Base-by-base conservation (phyloP, 2,888 invertebrate genomes). In the Campoletis raptor region DNA sequence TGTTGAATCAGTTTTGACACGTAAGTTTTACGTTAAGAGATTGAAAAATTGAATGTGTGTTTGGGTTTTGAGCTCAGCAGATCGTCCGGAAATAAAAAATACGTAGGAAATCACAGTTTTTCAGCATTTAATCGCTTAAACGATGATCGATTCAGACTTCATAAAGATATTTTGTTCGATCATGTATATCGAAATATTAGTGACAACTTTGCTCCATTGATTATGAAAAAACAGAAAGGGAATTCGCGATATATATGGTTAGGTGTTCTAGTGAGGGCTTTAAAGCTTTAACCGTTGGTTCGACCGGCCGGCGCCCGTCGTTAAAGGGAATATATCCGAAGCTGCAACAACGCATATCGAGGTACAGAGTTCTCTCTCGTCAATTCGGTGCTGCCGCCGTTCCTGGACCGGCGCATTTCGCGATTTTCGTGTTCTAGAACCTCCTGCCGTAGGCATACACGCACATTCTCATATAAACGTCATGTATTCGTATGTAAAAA, bases 261-360 rank as follows among this genome's bases (percentile, higher is more conserved):
- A 42, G 48, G 73, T 36, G 24, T 70, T 52, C 74, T 15, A 57
- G 36, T 67, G 67, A 66, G 81, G 24, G 84, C 86, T 89, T 88
- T 84, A 84, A 87, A 84, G 83, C 85, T 86, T 83, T 86, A 86
- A 86, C 76, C 86, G 77, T 54, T 72, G 77, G 81, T 48, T 79
- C 78, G 89, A 87, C 92, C 91, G 91, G 91, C 91, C 92, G 92
- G 92, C 91, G 92, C 91, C 91, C 91, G 86, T 90, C 89, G 88
- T 92, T 92, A 92, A 92, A 92, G 92, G 90, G 92, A 92, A 92
- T 92, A 90, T 91, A 89, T 86, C 89, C 86, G 85, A 88, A 88
- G 87, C 86, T 66, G 57, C 48, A 73, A 21, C 15, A 78, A 48
- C 77, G 70, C 48, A 15, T 37, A 40, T 54, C 40, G 78, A 15